Conservation (phyloP, 2,113 vertebrate species). For the Dascyllus trimaculatus region DNA sequence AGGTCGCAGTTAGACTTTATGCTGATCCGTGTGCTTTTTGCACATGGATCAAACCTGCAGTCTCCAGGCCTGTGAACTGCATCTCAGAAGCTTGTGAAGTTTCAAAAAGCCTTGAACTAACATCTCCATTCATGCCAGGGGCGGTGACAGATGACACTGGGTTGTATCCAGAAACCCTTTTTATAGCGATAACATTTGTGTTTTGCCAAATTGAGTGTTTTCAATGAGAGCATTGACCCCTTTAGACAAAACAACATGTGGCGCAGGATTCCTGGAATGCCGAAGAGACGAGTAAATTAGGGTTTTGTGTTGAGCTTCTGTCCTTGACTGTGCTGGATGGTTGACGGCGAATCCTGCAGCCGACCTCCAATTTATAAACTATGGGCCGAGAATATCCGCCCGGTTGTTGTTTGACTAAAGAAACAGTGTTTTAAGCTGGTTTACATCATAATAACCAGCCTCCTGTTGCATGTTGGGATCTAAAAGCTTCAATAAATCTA, state of each 20-base stretch:
- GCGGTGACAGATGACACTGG: neutral
- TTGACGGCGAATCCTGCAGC: slow-evolving; percentile 12
- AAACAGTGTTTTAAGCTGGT: too few species aligned
- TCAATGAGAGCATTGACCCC: slow-evolving; percentile 43
- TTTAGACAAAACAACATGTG: slow-evolving; percentile 78
- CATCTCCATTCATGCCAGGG: neutral
- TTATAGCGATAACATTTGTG: slow-evolving; percentile 22
- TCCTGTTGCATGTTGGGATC: too few species aligned
- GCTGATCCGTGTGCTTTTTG: neutral
- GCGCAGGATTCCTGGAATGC: slow-evolving; percentile 66
- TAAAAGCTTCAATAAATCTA: too few species aligned
- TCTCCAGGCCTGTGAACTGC: neutral
- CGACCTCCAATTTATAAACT: too few species aligned
- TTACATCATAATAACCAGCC: too few species aligned
- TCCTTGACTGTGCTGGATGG: slow-evolving; percentile 38
- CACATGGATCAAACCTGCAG: too few species aligned
- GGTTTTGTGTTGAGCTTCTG: slow-evolving; percentile 17
- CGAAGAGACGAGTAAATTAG: slow-evolving; percentile 7
- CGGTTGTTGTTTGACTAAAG: too few species aligned
- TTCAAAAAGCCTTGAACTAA: too few species aligned
- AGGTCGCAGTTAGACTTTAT: slow-evolving; percentile 17
- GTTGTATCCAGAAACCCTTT: neutral
- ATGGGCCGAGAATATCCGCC: too few species aligned
- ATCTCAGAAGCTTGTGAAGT: neutral
- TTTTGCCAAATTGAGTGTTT: slow-evolving; percentile 18